phyloP scores from a whole-genome alignment of 2,113 vertebrate species.

The Phalacrocorax carbo region DNA sequence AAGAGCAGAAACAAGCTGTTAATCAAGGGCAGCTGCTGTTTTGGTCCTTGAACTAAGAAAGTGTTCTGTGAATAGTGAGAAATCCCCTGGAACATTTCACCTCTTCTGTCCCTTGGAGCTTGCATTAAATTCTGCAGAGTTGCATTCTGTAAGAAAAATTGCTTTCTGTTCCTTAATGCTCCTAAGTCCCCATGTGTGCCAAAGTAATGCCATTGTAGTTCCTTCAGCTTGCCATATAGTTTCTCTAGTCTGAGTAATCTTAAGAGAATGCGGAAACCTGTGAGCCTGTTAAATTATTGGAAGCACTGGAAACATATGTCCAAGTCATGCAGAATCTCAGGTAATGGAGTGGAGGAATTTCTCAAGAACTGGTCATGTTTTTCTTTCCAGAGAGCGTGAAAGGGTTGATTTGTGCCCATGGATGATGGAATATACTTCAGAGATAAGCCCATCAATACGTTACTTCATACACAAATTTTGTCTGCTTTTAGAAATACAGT shows the following conservation, averaged over 20 bases:
- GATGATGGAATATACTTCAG: neutral
- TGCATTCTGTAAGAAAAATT: neutral
- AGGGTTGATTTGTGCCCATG: neutral
- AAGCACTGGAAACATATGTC: neutral
- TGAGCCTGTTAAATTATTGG: neutral
- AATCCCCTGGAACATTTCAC: neutral
- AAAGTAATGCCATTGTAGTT: neutral
- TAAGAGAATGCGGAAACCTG: neutral
- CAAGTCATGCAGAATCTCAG: neutral
- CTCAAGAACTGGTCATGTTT: neutral
- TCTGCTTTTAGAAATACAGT: neutral
- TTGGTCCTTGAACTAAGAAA: neutral
- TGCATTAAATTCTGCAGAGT: neutral
- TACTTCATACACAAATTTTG: neutral
- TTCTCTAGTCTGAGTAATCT: neutral
- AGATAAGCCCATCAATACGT: neutral
- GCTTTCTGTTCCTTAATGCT: neutral
- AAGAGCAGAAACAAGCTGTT: conserved; percentile 7
- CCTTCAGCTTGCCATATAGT: neutral
- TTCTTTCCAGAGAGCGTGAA: neutral
- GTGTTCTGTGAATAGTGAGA: neutral
- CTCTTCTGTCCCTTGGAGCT: neutral
- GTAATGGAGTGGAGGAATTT: neutral
- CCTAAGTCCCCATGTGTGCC: neutral
- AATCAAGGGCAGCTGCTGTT: conserved; percentile 18